phyloP scores from a whole-genome alignment of 2,888 invertebrate species.

The Stenchaetothrips biformis region DNA sequence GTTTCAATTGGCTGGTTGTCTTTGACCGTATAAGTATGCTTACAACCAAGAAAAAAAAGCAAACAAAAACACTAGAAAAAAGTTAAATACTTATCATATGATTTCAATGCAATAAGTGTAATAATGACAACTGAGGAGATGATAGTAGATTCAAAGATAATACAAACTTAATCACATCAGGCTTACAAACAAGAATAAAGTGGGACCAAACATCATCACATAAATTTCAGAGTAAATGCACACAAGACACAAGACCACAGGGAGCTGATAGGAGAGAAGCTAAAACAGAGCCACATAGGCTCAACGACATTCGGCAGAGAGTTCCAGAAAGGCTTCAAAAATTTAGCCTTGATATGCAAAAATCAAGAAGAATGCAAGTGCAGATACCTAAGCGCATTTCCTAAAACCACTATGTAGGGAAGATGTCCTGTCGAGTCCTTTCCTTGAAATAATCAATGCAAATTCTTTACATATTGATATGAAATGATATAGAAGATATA shows the following conservation, averaged over 20 bases:
- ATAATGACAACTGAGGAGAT: not conserved
- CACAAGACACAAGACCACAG: not conserved
- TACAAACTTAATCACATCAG: not conserved
- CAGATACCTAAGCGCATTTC: too few species aligned
- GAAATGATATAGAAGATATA: constrained; percentile 16
- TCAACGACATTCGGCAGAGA: not conserved
- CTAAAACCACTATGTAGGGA: not conserved
- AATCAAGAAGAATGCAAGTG: too few species aligned
- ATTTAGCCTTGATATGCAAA: too few species aligned
- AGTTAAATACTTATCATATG: not conserved
- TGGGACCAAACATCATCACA: not conserved
- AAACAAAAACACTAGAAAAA: constrained; percentile 16
- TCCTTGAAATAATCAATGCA: not conserved
- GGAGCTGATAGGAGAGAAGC: not conserved
- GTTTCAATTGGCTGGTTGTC: constrained; percentile 20
- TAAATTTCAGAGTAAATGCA: not conserved
- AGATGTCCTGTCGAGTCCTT: constrained; percentile 7
- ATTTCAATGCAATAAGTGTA: not conserved
- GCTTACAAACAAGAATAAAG: not conserved
- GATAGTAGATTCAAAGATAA: not conserved
- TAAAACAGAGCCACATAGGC: not conserved
- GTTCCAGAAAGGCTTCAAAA: not conserved
- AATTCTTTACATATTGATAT: not conserved
- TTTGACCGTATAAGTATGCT: not conserved
- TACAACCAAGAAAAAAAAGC: constrained; percentile 4